phyloP scores from a whole-genome alignment of 2,113 vertebrate genomes.

The Xenopus borealis region DNA sequence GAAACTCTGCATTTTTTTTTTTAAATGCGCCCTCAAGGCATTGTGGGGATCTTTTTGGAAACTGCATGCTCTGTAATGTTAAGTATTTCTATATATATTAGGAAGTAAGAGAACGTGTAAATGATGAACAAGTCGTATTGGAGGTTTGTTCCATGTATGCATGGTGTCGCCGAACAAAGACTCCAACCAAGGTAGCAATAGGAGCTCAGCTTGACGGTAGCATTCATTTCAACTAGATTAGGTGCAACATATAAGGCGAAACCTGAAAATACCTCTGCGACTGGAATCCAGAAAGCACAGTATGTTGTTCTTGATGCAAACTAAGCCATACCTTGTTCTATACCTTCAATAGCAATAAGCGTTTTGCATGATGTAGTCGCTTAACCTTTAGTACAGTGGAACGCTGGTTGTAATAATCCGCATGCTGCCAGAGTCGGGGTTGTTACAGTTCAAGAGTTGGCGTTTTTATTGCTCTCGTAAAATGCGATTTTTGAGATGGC shows the following conservation, averaged over 20 bases:
- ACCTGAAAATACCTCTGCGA: conserved; percentile 75
- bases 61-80: conserved; percentile 26
- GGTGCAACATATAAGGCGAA: conserved; percentile 50
- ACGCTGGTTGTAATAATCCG: too few species aligned
- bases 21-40: neutral
- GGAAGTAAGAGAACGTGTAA: neutral
- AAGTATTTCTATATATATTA: conserved; percentile 5
- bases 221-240: conserved; percentile 55
- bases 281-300: conserved; percentile 79
- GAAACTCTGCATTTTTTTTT: conserved; percentile 1
- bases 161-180: neutral
- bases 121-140: neutral
- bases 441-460: too few species aligned
- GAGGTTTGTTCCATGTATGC: conserved; percentile 14
- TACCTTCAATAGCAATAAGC: conserved; percentile 92
- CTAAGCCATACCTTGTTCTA: conserved; percentile 85
- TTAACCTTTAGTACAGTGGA: too few species aligned
- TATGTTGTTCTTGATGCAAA: conserved; percentile 76
- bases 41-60: neutral
- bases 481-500: too few species aligned
- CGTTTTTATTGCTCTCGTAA: too few species aligned
- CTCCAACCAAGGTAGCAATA: conserved; percentile 38
- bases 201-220: conserved; percentile 50
- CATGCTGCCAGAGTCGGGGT: too few species aligned
- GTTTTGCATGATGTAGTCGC: conserved; percentile 80